phyloP scores from a whole-genome alignment of 2,113 vertebrate species.

The Rhinolophus ferrumequinum region DNA sequence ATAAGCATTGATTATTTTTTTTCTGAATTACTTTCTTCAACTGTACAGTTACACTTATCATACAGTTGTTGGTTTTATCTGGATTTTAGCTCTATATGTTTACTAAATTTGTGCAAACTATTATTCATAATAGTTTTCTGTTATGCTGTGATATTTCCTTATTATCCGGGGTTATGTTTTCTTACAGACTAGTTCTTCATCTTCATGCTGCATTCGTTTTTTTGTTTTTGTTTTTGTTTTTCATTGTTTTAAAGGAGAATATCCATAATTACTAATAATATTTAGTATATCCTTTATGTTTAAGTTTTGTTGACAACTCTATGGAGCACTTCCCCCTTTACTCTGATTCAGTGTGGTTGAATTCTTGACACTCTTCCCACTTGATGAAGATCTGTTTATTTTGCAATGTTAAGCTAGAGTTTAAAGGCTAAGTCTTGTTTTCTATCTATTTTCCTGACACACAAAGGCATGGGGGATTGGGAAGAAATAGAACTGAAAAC shows the following conservation, averaged over 20 bases:
- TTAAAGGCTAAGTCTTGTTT: neutral
- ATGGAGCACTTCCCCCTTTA: neutral
- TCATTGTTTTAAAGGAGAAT: neutral
- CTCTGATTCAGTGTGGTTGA: neutral
- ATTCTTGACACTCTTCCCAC: neutral
- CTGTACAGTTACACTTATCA: neutral
- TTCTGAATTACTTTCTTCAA: neutral
- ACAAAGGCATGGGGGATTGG: neutral
- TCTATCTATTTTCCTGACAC: neutral
- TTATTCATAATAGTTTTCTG: neutral
- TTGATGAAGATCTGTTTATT: neutral
- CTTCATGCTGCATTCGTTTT: accelerated
- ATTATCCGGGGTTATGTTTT: neutral
- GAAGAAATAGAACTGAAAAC: neutral
- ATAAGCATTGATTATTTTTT: neutral
- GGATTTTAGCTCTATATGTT: neutral
- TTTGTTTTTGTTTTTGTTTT: neutral
- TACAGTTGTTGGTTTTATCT: neutral
- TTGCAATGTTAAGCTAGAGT: neutral
- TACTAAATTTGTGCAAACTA: neutral
- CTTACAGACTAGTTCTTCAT: neutral
- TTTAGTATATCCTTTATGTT: neutral
- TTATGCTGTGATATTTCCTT: neutral
- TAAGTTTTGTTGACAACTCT: neutral
- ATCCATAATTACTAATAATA: neutral